Evolutionary conservation across 2,888 invertebrate genomes (phyloP), one percentile per base, ranked within the genome.

Genomic region (Lasiommata megera): DNA sequence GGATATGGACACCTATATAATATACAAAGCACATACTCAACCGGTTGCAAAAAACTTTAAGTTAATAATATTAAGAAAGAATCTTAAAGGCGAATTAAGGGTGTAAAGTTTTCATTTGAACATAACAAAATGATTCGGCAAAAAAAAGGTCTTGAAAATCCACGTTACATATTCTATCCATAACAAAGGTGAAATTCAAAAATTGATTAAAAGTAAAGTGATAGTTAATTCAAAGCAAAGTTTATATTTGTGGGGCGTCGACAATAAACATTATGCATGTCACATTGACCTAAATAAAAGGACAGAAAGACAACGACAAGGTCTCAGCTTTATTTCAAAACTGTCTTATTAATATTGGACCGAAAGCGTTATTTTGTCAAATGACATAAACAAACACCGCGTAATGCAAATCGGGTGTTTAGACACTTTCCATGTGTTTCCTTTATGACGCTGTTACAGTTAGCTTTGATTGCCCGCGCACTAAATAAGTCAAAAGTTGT

Each of bases 241-340:
- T 23, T 23, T 23, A 23, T 5, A 23, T 23, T 67, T 74, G 72
- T 70, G 71, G 61, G 28, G 54, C 67, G 77, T 75, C 82, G 80
- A 85, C 85, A 86, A 82, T 79, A 76, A 79, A 77, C 80, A 79
- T 82, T 79, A 80, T 58, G 77, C 81, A 79, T 77, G 82, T 86
- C 77, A 82, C 89, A 88, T 88, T 90, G 89, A 90, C 89, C 89
- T 76, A 89, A 84, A 89, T 89, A 79, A 78, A 74, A 79, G 74
- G 73, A 76, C 73, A 71, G 77, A 81, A 78, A 81, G 77, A 83
- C 81, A 83, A 80, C 79, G 69, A 76, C 88, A 88, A 89, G 90
- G 89, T 87, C 86, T 77, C 77, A 68, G 86, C 87, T n/a, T 87
- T 88, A 88, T 88, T 87, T 88, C 82, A 84, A 87, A 86, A 84